phyloP scores from a whole-genome alignment of 1,140 invertebrate species.

The Parapsyche elsis region DNA sequence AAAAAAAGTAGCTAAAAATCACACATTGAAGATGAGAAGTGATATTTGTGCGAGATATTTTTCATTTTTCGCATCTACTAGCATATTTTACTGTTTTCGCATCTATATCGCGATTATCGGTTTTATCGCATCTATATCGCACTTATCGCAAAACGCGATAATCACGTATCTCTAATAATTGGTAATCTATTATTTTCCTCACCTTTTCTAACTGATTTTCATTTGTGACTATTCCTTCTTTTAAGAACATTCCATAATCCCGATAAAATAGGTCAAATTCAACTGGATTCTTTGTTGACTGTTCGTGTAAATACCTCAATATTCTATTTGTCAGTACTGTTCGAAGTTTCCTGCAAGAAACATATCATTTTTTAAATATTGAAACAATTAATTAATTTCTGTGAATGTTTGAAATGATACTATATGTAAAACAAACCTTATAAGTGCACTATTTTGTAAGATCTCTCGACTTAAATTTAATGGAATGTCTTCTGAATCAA shows the following conservation, averaged over 20 bases:
- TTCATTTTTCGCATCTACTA: no score
- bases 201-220: constrained; percentile 85
- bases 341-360: constrained; percentile 79
- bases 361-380: no score
- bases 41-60: no score
- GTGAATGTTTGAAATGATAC: neutral
- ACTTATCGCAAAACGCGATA: no score
- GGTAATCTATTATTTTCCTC: constrained; percentile 57
- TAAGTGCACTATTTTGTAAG: constrained; percentile 92
- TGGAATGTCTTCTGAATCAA: constrained; percentile 98
- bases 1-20: no score
- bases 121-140: no score
- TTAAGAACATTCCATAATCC: constrained; percentile 93
- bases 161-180: no score
- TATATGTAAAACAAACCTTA: constrained; percentile 71
- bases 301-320: constrained; percentile 87
- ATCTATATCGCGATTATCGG: no score
- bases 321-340: constrained; percentile 87
- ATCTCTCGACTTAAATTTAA: constrained; percentile 96
- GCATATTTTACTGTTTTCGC: no score
- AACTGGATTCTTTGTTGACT: constrained; percentile 84
- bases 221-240: constrained; percentile 93
- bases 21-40: no score
- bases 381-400: no score
- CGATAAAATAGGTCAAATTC: constrained; percentile 90